Percentiles rank a stretch among this genome's conserved stretches.
These are phyloP conservation scores for Diplazon laetatorius DNA, from an alignment of 2,888 invertebrate genomes.

Conservation along the genomic window DNA sequence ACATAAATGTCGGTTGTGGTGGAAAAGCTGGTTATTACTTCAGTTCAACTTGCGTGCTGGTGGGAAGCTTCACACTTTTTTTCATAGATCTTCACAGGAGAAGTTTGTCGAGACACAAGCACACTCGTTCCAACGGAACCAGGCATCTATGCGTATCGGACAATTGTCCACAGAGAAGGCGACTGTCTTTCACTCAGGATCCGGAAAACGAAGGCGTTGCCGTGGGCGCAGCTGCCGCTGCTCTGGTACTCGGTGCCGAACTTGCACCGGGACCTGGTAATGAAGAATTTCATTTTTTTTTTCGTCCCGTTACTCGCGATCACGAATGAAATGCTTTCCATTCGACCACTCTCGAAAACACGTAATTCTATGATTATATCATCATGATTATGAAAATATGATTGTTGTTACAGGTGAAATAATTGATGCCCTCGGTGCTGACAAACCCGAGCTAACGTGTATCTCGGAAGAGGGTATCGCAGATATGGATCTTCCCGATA, in stretches of 20 bases:
- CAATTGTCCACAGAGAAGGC: conserved; percentile 84
- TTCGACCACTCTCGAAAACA: too few relatives aligned
- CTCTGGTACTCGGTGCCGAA: conserved; percentile 85
- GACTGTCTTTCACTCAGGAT: conserved; percentile 85
- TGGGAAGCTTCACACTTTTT: conserved; percentile 90
- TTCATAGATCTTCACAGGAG: conserved; percentile 91
- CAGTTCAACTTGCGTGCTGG: conserved; percentile 90
- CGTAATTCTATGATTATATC: too few relatives aligned
- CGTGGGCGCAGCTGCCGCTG: conserved; percentile 85
- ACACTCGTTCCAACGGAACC: conserved; percentile 85
- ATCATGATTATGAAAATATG: too few relatives aligned
- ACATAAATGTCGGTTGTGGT: conserved; percentile 90
- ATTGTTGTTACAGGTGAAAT: conserved; percentile 74
- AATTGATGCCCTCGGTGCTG: conserved; percentile 75
- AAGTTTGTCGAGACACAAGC: conserved; percentile 88
- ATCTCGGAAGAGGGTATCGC: conserved; percentile 93
- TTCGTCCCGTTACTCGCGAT: too few relatives aligned
- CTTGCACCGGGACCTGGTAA: conserved; percentile 78
- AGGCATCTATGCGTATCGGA: conserved; percentile 85
- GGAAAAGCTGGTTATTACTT: conserved; percentile 93
- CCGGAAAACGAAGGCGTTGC: conserved; percentile 84
- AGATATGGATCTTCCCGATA: conserved; percentile 92
- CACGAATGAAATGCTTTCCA: too few relatives aligned
- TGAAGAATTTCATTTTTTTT: neutral
- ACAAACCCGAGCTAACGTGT: conserved; percentile 91